These are phyloP conservation scores for Aphaenogaster rudis DNA, from an alignment of 1,140 invertebrate genomes.

Conservation along the genomic window DNA sequence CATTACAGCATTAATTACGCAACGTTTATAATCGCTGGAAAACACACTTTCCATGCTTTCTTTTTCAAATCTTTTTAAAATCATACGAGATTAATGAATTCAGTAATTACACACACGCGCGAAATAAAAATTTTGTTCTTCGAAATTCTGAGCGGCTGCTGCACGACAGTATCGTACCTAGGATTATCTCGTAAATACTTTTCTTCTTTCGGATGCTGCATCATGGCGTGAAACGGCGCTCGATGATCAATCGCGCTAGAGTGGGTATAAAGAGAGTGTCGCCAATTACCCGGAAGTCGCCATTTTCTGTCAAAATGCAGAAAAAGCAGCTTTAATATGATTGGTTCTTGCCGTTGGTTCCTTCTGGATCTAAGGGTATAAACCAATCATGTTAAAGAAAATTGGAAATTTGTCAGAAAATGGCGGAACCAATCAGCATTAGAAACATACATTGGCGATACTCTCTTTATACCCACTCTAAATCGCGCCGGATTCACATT, in stretches of 20 bases:
- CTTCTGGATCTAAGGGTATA: no score
- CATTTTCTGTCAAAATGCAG: no score
- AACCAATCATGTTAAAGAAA: no score
- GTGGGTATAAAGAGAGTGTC: no score
- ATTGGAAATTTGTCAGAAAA: no score
- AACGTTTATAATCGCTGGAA: not conserved
- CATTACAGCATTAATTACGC: not conserved
- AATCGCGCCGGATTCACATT: not conserved
- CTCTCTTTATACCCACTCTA: no score
- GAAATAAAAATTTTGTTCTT: not conserved
- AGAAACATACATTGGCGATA: no score
- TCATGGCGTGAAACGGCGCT: not conserved
- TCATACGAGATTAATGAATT: not conserved
- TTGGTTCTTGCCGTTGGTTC: no score
- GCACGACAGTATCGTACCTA: not conserved
- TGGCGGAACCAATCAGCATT: no score
- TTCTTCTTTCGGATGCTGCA: not conserved
- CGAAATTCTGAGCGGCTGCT: not conserved
- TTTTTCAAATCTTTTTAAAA: not conserved
- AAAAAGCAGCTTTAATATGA: no score
- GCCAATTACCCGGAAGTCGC: no score
- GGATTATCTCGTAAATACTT: not conserved
- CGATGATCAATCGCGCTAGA: slow-evolving; percentile 17
- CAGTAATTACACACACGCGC: not conserved
- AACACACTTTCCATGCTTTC: not conserved